phyloP scores from a whole-genome alignment of 2,797 vertebrate species.

The Channallabes apus region DNA sequence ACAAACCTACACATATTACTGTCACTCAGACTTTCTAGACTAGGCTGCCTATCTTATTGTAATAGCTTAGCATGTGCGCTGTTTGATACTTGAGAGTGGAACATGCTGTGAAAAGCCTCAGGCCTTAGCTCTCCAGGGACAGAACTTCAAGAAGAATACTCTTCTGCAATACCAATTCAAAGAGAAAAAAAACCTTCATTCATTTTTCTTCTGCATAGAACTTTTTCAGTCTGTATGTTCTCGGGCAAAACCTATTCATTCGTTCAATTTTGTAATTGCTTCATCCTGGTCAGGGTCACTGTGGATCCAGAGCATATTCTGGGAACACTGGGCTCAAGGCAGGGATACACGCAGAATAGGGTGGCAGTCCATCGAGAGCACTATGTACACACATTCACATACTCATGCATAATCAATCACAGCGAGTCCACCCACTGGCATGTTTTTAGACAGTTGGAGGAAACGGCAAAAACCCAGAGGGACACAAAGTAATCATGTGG shows the following conservation, averaged over 20 bases:
- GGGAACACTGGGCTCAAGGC: conserved; percentile 8
- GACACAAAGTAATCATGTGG: not conserved
- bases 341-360: not conserved
- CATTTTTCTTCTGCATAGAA: conserved; percentile 16
- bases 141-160: conserved; percentile 34
- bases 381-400: not conserved
- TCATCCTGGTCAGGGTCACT: conserved; percentile 7
- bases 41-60: conserved; percentile 16
- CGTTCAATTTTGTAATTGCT: conserved; percentile 10
- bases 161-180: conserved; percentile 4
- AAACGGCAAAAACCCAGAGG: not conserved
- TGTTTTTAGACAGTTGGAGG: not conserved
- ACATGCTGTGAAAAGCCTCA: conserved; percentile 42
- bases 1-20: conserved; percentile 15
- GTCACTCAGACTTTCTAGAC: conserved; percentile 11
- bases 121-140: conserved; percentile 37
- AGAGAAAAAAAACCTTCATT: conserved; percentile 1
- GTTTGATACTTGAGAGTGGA: conserved; percentile 36
- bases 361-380: not conserved
- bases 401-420: not conserved
- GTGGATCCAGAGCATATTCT: conserved; percentile 6
- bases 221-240: conserved; percentile 18
- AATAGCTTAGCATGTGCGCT: conserved; percentile 23
- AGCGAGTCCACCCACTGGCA: not conserved
- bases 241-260: conserved; percentile 13